Evolutionary conservation across 2,797 vertebrate species (phyloP), one percentile per base, ranked within the genome.

Genomic region (Gymnothorax javanicus): DNA sequence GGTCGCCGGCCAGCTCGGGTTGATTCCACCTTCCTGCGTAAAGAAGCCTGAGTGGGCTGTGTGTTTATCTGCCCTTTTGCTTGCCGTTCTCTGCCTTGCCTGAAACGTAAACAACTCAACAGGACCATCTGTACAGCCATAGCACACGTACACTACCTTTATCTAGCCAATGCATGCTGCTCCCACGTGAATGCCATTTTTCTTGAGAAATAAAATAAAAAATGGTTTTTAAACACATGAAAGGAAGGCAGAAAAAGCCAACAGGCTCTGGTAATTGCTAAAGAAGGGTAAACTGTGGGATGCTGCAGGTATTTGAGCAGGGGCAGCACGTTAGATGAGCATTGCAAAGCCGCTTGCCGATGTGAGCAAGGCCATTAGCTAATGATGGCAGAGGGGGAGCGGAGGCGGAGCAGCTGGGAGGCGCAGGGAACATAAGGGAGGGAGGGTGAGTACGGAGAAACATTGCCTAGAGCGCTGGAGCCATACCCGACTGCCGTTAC

Each of bases 401-500:
- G 57, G 71, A n/a, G 73, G 4, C 15, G 62, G 54, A 33, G 71
- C 64, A 57, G 27, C 25, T 69, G 64, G 67, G 69, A 87, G 82
- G 89, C 73, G 88, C 56, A 87, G 87, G 82, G 57, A 88, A 84
- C 88, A 84, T 59, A 77, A 60, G 82, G 71, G 87, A 64, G 52
- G 86, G 60, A 59, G 84, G 81, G 71, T 75, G 15, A 71, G 56
- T 60, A 88, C 82, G 71, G 87, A 84, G 86, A 86, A 90, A 87
- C 85, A 90, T 58, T 64, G 88, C 11, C 79, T 57, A n/a, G 25
- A 82, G n/a, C 52, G 52, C 23, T 57, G 54, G 69, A 3, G 87
- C 75, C 81, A 87, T n/a, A 90, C 86, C 91, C 84, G 43, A 73
- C 89, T 87, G 90, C 89, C 86, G 71, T 27, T 12, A 43, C 43